These are phyloP conservation scores for Athalia rosae DNA, from an alignment of 2,888 invertebrate species.

Conservation along the genomic window DNA sequence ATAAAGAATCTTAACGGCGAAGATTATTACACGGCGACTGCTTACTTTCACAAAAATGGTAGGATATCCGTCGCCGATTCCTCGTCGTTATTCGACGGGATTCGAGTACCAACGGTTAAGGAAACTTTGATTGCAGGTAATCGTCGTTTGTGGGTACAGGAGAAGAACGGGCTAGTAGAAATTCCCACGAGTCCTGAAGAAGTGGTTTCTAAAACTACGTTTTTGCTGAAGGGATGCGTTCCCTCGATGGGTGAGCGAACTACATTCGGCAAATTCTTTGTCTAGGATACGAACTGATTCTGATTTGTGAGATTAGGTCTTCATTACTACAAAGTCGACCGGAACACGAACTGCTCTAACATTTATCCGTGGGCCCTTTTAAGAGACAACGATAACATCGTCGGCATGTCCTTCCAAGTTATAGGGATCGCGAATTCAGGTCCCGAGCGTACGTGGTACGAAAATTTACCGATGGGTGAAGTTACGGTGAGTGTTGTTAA, in stretches of 20 bases:
- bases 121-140: neutral
- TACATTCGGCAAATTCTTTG: neutral
- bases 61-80: neutral
- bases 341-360: neutral
- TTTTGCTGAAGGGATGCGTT: slow-evolving; percentile 4
- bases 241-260: slow-evolving; percentile 5
- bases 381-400: neutral
- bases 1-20: neutral
- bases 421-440: neutral
- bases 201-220: neutral
- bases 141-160: neutral
- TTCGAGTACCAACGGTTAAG: neutral
- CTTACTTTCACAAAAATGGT: neutral
- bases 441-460: slow-evolving; percentile 6
- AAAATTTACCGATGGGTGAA: neutral
- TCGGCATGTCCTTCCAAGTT: slow-evolving; percentile 10
- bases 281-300: neutral
- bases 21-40: slow-evolving; percentile 7
- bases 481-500: slow-evolving; percentile 3
- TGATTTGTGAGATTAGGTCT: neutral
- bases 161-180: neutral
- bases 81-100: neutral
- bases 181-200: neutral
- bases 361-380: slow-evolving; percentile 22
- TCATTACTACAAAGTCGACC: neutral